Evolutionary conservation across 2,113 vertebrate species (phyloP).

Genomic region (Dasyprocta punctata): DNA sequence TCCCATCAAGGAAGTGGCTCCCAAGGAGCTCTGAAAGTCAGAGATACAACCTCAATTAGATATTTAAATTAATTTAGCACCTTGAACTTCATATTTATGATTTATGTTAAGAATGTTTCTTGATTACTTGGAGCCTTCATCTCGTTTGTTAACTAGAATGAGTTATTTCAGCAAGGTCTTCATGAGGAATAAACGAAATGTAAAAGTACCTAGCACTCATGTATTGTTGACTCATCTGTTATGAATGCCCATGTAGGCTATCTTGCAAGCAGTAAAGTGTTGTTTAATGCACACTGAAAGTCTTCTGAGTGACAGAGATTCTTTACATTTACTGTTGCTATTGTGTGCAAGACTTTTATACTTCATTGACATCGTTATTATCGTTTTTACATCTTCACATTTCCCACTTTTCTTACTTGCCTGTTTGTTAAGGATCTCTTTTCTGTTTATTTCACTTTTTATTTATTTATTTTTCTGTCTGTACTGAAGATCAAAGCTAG

Average conservation of each 20-base stretch:
- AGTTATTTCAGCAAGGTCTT: constrained; percentile 52
- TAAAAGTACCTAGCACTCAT: not conserved
- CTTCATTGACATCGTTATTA: not conserved
- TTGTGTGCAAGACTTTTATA: not conserved
- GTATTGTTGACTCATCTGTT: not conserved
- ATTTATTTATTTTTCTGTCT: not conserved
- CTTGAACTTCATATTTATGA: constrained; percentile 81
- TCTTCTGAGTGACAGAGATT: not conserved
- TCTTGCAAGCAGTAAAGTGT: no score
- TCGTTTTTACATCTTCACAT: not conserved
- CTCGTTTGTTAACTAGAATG: constrained; percentile 67
- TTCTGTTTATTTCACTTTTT: not conserved
- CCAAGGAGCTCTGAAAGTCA: constrained; percentile 70
- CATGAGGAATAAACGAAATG: constrained; percentile 59
- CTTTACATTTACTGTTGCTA: not conserved
- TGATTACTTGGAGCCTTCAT: constrained; percentile 71
- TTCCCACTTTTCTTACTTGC: not conserved
- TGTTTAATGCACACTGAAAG: not conserved
- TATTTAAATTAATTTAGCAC: constrained; percentile 79
- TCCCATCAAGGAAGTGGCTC: constrained; percentile 33
- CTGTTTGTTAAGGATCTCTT: not conserved
- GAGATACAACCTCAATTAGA: constrained; percentile 74
- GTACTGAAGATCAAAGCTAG: not conserved
- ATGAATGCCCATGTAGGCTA: not conserved
- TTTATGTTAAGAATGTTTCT: constrained; percentile 69